Conservation (phyloP, 2,113 vertebrate species). For the Dolichallabes microphthalmus region DNA sequence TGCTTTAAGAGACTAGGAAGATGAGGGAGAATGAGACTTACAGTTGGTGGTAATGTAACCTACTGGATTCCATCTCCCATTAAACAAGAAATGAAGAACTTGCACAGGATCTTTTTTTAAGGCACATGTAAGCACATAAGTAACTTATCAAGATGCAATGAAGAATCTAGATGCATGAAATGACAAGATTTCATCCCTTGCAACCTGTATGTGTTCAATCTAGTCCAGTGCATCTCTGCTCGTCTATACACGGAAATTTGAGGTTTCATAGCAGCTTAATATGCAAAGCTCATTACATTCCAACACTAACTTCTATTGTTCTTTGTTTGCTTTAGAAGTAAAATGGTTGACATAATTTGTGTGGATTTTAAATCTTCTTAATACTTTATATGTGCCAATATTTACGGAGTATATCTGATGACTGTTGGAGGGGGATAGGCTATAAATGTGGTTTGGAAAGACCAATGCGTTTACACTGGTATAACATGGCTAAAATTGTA, state of each 20-base stretch:
- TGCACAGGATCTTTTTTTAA: neutral
- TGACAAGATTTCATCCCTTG: neutral
- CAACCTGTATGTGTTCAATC: neutral
- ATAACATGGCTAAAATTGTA: neutral
- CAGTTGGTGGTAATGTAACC: no score
- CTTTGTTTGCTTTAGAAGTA: neutral
- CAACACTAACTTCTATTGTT: neutral
- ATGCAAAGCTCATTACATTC: neutral
- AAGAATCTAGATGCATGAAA: no score
- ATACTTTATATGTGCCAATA: neutral
- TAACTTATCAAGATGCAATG: neutral
- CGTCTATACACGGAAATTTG: neutral
- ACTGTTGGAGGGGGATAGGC: neutral
- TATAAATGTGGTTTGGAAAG: neutral
- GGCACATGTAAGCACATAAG: neutral
- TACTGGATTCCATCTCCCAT: no score
- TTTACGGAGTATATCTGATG: neutral
- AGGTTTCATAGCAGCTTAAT: neutral
- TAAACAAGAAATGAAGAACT: no score
- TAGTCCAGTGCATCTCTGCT: neutral
- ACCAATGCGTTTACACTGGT: neutral
- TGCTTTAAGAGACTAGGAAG: no score
- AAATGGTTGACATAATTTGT: neutral
- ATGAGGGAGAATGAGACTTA: no score
- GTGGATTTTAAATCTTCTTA: neutral